Evolutionary conservation across 2,113 vertebrate species (phyloP).

Genomic region (Caloenas nicobarica): DNA sequence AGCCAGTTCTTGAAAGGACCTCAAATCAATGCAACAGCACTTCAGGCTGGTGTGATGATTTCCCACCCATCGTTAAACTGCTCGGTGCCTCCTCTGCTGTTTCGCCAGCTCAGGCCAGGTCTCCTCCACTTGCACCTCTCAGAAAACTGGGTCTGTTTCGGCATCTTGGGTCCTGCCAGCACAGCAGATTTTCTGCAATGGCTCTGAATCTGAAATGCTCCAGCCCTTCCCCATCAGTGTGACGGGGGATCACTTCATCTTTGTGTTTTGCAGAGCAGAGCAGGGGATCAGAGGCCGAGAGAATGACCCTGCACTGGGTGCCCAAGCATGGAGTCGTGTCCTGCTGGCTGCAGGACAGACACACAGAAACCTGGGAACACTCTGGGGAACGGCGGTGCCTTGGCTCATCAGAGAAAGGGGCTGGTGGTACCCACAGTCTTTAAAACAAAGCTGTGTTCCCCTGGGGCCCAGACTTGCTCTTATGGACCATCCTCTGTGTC

Average conservation of each 20-base stretch:
- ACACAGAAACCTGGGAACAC: background rate
- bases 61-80: background rate
- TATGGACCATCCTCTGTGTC: background rate
- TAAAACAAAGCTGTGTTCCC: background rate
- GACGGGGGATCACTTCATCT: too few relatives aligned
- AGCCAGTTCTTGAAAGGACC: background rate
- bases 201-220: background rate
- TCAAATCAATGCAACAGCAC: rapidly evolving
- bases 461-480: background rate
- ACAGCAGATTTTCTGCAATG: background rate
- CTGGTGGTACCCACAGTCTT: background rate
- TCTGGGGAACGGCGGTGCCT: background rate
- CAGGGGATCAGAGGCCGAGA: background rate
- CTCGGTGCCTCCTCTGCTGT: background rate
- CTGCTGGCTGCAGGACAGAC: background rate
- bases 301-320: too few relatives aligned
- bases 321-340: background rate
- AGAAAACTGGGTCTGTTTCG: background rate
- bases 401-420: background rate
- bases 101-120: background rate
- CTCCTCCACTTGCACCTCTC: background rate
- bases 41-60: background rate
- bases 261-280: background rate
- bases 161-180: background rate
- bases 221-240: background rate